Percentiles rank a stretch among this genome's conserved stretches.
phyloP scores from a whole-genome alignment of 2,113 vertebrate genomes.

The Desmodus rotundus region DNA sequence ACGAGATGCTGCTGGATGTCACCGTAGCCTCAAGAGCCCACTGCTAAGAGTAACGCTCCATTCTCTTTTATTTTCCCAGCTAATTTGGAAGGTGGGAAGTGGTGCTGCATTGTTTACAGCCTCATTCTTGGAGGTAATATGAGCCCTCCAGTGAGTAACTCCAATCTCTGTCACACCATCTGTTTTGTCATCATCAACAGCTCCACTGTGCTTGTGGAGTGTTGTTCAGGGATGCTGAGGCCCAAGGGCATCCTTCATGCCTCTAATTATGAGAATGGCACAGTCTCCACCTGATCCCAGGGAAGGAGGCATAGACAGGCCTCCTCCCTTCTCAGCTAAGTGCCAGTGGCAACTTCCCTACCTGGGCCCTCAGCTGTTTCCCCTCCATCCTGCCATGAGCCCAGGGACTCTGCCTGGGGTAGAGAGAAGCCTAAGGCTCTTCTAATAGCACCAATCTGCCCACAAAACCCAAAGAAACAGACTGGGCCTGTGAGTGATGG shows the following conservation, averaged over 20 bases:
- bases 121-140: conserved; percentile 10
- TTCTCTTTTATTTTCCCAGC: conserved; percentile 47
- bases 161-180: not conserved
- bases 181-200: conserved; percentile 19
- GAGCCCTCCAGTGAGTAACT: conserved; percentile 13
- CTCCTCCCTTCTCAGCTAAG: not conserved
- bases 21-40: not conserved
- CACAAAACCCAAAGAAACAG: not conserved
- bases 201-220: not conserved
- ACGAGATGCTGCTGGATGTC: not conserved
- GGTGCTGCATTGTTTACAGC: not conserved
- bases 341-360: not conserved
- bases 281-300: not conserved
- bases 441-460: not conserved
- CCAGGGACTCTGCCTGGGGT: not conserved
- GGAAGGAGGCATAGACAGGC: not conserved
- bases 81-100: conserved; percentile 43
- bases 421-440: not conserved
- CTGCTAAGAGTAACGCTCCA: not conserved
- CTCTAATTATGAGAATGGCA: conserved; percentile 9
- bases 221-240: not conserved
- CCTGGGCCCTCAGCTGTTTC: not conserved
- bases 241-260: not conserved
- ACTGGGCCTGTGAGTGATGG: not conserved
- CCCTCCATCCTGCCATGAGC: not conserved